Evolutionary conservation across 2,113 vertebrate species (phyloP).

Genomic region (Xenopus laevis): DNA sequence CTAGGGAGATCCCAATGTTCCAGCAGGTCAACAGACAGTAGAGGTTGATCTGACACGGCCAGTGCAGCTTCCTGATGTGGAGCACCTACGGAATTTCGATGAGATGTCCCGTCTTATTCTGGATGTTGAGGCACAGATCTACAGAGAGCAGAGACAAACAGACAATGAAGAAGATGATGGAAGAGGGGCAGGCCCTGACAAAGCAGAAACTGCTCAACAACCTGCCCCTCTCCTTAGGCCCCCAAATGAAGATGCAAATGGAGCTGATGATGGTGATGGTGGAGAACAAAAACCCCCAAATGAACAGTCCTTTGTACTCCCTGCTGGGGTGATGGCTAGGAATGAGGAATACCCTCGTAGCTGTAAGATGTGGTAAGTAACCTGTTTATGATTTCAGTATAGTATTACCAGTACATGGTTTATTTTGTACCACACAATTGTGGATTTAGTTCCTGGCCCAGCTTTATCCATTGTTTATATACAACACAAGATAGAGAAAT

Average conservation of each 20-base stretch:
- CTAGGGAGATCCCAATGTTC: slow-evolving; percentile 96
- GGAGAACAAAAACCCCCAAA: slow-evolving; percentile 20
- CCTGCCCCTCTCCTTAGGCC: not conserved
- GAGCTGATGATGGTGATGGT: slow-evolving; percentile 5
- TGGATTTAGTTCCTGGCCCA: not conserved
- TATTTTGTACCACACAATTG: too few relatives aligned
- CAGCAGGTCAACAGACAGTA: slow-evolving; percentile 89
- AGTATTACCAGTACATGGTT: too few relatives aligned
- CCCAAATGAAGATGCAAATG: not conserved
- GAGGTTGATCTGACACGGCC: slow-evolving; percentile 81
- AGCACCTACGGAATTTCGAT: slow-evolving; percentile 78
- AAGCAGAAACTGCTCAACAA: not conserved
- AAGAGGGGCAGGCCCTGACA: not conserved
- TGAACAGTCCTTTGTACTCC: slow-evolving; percentile 79
- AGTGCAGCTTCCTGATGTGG: slow-evolving; percentile 78
- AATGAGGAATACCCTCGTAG: slow-evolving; percentile 91
- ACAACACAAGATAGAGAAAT: not conserved
- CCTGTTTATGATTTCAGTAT: too few relatives aligned
- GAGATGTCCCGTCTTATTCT: slow-evolving; percentile 84
- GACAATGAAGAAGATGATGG: slow-evolving; percentile 23
- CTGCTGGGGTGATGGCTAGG: slow-evolving; percentile 85
- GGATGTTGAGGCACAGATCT: slow-evolving; percentile 76
- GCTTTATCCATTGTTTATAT: not conserved
- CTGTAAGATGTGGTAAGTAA: slow-evolving; percentile 83
- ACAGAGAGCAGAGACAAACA: slow-evolving; percentile 62